A percentile compares a stretch with the other conserved stretches of the same genome.
These are phyloP conservation scores for Hyperopisus bebe DNA, from an alignment of 2,113 vertebrate species.

Conservation along the genomic window DNA sequence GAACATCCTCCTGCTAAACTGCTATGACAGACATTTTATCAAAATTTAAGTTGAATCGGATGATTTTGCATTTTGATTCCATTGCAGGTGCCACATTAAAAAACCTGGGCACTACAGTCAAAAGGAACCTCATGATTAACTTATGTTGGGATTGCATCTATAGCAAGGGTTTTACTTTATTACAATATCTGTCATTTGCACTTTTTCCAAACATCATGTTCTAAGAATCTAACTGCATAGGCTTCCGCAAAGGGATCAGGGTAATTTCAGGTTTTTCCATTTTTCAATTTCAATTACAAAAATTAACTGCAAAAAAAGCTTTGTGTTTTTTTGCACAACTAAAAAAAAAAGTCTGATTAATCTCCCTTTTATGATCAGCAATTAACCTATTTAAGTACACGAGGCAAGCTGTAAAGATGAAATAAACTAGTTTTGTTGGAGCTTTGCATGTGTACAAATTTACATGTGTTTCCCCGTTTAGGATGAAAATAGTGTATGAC, in stretches of 20 bases:
- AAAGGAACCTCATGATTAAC: not conserved
- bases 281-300: not conserved
- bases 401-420: not conserved
- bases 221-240: not conserved
- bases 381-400: not conserved
- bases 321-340: too few relatives aligned
- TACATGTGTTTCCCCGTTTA: not conserved
- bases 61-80: not conserved
- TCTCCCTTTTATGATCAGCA: not conserved
- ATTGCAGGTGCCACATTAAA: not conserved
- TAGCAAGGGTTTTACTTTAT: not conserved
- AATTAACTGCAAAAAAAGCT: not conserved
- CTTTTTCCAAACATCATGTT: not conserved
- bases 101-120: not conserved
- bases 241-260: not conserved
- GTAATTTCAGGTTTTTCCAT: not conserved
- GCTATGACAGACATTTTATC: not conserved
- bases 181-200: not conserved
- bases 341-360: too few relatives aligned
- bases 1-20: not conserved
- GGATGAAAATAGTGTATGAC: constrained; percentile 12
- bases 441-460: not conserved
- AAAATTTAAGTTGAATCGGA: not conserved
- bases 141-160: not conserved
- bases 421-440: not conserved